A percentile compares a stretch with the other conserved stretches of the same genome.
Evolutionary conservation across 2,113 vertebrate genomes (phyloP).

Genomic region (Sciurus niger): DNA sequence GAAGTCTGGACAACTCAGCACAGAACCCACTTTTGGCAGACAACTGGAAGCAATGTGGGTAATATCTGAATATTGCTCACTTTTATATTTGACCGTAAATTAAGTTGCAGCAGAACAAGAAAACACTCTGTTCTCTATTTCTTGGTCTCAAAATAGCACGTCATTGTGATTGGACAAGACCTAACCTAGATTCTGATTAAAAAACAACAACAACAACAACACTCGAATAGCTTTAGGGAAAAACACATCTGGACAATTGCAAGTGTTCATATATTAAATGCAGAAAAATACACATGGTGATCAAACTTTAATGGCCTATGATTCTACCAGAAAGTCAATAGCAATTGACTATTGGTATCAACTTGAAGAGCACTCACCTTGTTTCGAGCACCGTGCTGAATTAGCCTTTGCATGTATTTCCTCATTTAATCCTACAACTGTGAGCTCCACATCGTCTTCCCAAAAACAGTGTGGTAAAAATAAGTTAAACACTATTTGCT

Average conservation of each 20-base stretch:
- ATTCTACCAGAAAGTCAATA: background rate
- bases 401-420: background rate
- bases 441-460: background rate
- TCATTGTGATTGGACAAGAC: background rate
- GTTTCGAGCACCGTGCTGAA: background rate
- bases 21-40: background rate
- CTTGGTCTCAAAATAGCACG: background rate
- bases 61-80: background rate
- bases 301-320: background rate
- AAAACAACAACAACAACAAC: background rate
- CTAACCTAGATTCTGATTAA: background rate
- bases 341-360: background rate
- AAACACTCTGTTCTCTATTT: background rate
- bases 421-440: background rate
- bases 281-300: background rate
- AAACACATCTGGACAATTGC: background rate
- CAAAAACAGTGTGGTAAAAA: background rate
- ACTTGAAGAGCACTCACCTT: background rate
- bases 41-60: background rate
- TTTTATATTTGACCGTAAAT: background rate
- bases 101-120: background rate
- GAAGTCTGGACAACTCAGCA: background rate
- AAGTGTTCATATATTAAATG: background rate
- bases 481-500: background rate
- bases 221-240: background rate